phyloP scores from a whole-genome alignment of 2,113 vertebrate species.

The Damaliscus lunatus region DNA sequence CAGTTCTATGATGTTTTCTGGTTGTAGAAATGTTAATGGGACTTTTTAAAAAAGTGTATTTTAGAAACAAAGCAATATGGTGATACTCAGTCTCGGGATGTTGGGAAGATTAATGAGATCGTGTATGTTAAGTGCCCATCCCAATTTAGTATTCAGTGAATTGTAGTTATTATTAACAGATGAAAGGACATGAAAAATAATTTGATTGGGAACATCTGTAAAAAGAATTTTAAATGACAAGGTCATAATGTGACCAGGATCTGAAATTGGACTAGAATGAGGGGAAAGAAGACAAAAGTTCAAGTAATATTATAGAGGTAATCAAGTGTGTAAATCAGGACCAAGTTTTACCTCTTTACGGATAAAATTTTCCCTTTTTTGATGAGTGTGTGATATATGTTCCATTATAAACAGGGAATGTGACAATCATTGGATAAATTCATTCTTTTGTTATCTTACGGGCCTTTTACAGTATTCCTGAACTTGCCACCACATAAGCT shows the following conservation, averaged over 20 bases:
- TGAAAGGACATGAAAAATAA: slow-evolving; percentile 43
- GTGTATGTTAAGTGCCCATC: slow-evolving; percentile 22
- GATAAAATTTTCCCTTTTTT: neutral
- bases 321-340: neutral
- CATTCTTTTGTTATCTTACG: neutral
- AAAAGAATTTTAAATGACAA: slow-evolving; percentile 32
- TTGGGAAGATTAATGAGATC: slow-evolving; percentile 41
- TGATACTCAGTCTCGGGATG: neutral
- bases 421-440: neutral
- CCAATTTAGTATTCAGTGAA: slow-evolving; percentile 33
- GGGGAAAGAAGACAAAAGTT: slow-evolving; percentile 8
- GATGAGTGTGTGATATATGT: neutral
- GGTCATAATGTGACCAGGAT: slow-evolving; percentile 9
- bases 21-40: slow-evolving; percentile 37
- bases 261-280: slow-evolving; percentile 24
- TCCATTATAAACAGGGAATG: neutral
- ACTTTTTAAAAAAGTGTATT: neutral
- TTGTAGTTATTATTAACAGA: slow-evolving; percentile 46
- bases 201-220: slow-evolving; percentile 43
- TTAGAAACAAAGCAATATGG: slow-evolving; percentile 6
- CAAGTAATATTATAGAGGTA: neutral
- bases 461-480: neutral
- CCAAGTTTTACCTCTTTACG: neutral
- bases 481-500: neutral
- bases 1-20: neutral